Evolutionary conservation across 2,113 vertebrate species (phyloP).

Genomic region (Clupea harengus): DNA sequence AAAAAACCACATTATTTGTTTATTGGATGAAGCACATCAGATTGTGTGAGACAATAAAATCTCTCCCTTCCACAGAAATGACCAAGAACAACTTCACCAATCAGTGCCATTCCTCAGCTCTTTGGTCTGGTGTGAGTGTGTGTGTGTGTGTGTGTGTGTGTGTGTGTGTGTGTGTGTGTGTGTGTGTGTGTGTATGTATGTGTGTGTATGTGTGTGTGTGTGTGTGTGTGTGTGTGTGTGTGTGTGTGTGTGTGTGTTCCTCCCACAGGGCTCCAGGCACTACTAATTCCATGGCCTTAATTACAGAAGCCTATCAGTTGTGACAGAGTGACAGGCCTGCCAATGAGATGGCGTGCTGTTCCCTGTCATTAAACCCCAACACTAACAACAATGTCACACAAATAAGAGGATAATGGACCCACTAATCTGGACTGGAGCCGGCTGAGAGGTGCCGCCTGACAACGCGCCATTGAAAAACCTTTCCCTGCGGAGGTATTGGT

Average conservation of each 20-base stretch:
- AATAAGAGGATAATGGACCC: constrained; percentile 43
- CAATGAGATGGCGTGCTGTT: constrained; percentile 36
- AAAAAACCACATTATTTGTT: not conserved
- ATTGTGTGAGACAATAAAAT: not conserved
- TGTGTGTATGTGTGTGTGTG: not conserved
- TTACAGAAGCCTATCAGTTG: constrained; percentile 45
- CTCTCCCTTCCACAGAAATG: not conserved
- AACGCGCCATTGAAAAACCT: not conserved
- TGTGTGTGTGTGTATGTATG: constrained; percentile 6
- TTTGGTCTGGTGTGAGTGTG: not conserved
- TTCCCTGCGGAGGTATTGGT: not conserved
- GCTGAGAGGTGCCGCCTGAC: not conserved
- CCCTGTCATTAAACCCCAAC: constrained; percentile 42
- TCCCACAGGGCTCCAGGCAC: constrained; percentile 18
- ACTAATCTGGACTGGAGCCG: constrained; percentile 28
- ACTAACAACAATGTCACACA: constrained; percentile 43
- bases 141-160: not conserved
- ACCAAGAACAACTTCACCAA: not conserved
- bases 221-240: constrained; percentile 7
- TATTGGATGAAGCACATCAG: constrained; percentile 7
- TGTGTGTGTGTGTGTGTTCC: constrained; percentile 21
- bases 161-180: not conserved
- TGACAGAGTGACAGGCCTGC: constrained; percentile 33
- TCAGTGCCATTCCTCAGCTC: not conserved
- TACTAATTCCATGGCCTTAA: constrained; percentile 41